Base-by-base conservation (phyloP, 2,888 invertebrate species). In the Drosophila mettleri region DNA sequence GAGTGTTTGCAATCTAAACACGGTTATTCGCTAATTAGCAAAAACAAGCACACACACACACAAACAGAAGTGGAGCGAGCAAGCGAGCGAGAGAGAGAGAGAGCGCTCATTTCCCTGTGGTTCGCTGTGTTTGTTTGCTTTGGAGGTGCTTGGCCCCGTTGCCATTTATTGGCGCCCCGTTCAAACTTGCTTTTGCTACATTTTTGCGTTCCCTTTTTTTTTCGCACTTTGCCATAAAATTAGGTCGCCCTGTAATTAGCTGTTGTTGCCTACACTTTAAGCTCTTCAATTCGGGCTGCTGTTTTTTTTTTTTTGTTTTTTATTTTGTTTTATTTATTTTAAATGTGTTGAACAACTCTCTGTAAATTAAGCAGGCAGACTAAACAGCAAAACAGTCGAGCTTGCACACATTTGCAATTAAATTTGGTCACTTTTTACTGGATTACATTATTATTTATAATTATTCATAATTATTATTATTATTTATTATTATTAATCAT, bases 1-100 rank as follows among this genome's bases (percentile, higher is more conserved):
- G 84, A 89, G 89, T 89, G 89, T 85, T 86, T 81, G 84, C 89
- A 89, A 89, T 89, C 87, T 89, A 89, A 89, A 89, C 87, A 88
- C 82, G 88, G 89, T 89, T 89, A 89, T 85, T 87, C 86, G 86
- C 87, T 87, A 89, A 89, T 87, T 86, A 86, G 87, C 81, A 86
- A 87, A 84, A 85, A 86, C 84, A 78, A 84, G 74, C 84, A 74
- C 72, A 79, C 79, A 53, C 55, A 57, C 29, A 34, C 65, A 60
- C 48, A 61, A 49, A 53, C 3, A 69, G 22, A 69, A 38, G 38
- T 24, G 20, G 22, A 58, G 48, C 9, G 5, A 16, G 39, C 9
- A 9, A 49, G 57, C 5, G 36, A 45, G 22, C 10, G 54, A 65
- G 2, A 14, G n/a, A 45, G 24, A 43, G 31, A 1, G 29, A 22